Percentiles rank a stretch among this genome's conserved stretches.
phyloP scores from a whole-genome alignment of 1,140 invertebrate genomes.

The Pinna nobilis region DNA sequence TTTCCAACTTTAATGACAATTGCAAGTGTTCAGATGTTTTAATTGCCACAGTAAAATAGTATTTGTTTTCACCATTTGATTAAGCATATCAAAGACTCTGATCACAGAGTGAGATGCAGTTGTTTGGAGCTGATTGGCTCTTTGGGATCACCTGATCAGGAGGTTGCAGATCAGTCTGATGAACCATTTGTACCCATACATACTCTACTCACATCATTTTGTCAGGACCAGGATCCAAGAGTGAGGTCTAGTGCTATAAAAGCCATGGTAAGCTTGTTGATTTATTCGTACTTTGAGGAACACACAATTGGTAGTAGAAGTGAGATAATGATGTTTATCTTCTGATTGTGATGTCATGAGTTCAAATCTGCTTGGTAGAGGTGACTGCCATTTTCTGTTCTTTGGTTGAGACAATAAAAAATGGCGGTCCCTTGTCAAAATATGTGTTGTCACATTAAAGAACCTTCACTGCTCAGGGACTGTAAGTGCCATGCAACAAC shows the following conservation, averaged over 20 bases:
- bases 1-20: not conserved
- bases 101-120: slow-evolving; percentile 85
- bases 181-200: slow-evolving; percentile 20
- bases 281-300: not conserved
- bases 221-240: slow-evolving; percentile 87
- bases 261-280: slow-evolving; percentile 82
- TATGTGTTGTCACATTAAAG: too few relatives aligned
- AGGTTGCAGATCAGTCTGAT: not conserved
- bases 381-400: too few relatives aligned
- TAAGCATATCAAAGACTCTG: slow-evolving; percentile 81
- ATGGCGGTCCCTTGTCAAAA: too few relatives aligned
- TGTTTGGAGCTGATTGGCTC: slow-evolving; percentile 83
- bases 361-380: not conserved
- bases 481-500: too few relatives aligned
- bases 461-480: too few relatives aligned
- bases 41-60: too few relatives aligned
- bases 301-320: not conserved
- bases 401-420: too few relatives aligned
- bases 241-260: slow-evolving; percentile 91
- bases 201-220: slow-evolving; percentile 46
- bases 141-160: slow-evolving; percentile 58
- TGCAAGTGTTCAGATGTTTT: too few relatives aligned
- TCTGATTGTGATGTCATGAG: not conserved
- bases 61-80: not conserved
- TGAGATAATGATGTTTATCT: not conserved